phyloP scores from a whole-genome alignment of 1,140 invertebrate genomes.

The Trichonephila clavipes region DNA sequence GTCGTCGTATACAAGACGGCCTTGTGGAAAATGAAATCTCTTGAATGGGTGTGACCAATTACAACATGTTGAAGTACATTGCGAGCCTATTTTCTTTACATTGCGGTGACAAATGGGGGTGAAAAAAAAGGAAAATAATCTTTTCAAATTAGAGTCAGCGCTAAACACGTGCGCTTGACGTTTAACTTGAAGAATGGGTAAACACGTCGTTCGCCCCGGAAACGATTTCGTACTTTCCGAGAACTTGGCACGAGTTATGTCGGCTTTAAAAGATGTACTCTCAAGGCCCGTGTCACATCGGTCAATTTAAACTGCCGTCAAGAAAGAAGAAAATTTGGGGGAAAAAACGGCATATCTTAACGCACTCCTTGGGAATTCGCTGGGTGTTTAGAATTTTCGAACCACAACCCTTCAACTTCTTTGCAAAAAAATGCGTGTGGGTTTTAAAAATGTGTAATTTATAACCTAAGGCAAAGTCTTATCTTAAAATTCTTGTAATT shows the following conservation, averaged over 20 bases:
- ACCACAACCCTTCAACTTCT: neutral
- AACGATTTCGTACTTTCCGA: neutral
- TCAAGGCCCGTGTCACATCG: slow-evolving; percentile 8
- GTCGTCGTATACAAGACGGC: neutral
- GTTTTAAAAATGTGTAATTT: too few relatives aligned
- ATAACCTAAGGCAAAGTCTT: too few relatives aligned
- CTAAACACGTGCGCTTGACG: neutral
- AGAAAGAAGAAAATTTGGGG: neutral
- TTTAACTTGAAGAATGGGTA: neutral
- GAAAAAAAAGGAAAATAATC: neutral
- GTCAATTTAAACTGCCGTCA: neutral
- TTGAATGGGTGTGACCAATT: neutral
- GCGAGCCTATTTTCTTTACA: neutral
- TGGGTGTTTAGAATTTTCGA: neutral
- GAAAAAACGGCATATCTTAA: neutral
- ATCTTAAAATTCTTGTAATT: too few relatives aligned
- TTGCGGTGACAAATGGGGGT: neutral
- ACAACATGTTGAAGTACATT: neutral
- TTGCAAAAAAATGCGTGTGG: too few relatives aligned
- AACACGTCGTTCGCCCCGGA: neutral
- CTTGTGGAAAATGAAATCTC: neutral
- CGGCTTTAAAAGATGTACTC: neutral
- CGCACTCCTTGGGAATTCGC: neutral
- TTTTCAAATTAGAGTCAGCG: slow-evolving; percentile 4
- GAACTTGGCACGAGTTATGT: neutral